Evolutionary conservation across 2,888 invertebrate species (phyloP).

Genomic region (Teinopalpus imperialis): DNA sequence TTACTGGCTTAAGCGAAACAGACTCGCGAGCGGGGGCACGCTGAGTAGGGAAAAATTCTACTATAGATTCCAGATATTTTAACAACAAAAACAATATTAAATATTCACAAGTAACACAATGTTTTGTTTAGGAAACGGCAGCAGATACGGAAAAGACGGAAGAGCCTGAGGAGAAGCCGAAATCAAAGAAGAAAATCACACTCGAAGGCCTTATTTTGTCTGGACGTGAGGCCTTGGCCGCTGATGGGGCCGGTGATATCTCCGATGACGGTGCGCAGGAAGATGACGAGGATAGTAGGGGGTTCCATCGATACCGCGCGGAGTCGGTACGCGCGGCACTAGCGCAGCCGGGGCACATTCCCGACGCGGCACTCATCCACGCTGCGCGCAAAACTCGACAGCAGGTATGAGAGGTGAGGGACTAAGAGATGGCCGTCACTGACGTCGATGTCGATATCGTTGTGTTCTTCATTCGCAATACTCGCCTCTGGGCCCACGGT

Average conservation of each 20-base stretch:
- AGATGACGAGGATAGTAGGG: conserved; percentile 63
- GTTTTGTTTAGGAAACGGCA: conserved; percentile 44
- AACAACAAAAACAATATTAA: no score
- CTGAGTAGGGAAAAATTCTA: no score
- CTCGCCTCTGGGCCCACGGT: not conserved
- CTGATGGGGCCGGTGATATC: conserved; percentile 86
- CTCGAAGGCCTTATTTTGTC: conserved; percentile 86
- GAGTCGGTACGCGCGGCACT: conserved; percentile 91
- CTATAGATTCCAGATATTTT: no score
- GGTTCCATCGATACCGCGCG: conserved; percentile 74
- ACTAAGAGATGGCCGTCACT: conserved; percentile 65
- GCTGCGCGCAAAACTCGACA: conserved; percentile 97
- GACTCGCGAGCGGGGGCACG: no score
- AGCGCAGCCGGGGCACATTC: conserved; percentile 90
- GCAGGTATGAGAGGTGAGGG: conserved; percentile 91
- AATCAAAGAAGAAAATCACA: conserved; percentile 62
- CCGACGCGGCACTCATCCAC: conserved; percentile 98
- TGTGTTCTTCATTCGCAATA: conserved; percentile 2
- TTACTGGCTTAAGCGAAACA: no score
- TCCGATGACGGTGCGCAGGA: conserved; percentile 82
- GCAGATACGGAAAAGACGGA: no score
- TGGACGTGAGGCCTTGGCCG: conserved; percentile 91
- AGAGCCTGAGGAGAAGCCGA: conserved; percentile 40
- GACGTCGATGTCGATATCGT: conserved; percentile 25
- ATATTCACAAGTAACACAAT: no score